Evolutionary conservation across 2,888 invertebrate genomes (phyloP), one percentile per base, ranked within the genome.

Genomic region (Heliothis peltigera): DNA sequence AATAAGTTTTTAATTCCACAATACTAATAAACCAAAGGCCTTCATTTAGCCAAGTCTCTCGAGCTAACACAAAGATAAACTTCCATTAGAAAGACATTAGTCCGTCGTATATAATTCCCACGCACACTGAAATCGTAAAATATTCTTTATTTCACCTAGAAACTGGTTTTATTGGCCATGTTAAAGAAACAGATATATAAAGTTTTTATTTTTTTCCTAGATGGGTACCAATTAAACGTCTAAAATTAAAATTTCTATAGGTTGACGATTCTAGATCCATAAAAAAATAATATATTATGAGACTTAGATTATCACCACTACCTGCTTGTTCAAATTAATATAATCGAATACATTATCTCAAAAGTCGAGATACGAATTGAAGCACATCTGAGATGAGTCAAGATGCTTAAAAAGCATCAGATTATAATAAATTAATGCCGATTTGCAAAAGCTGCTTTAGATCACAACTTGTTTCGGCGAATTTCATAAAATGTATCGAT

Each of bases 101-200:
- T 70, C 43, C 8, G 32, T 32, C 32, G 1, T 19, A n/a, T 43
- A 51, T 25, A 52, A 52, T 39, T 39, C n/a, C 1, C 28, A 48
- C 64, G 32, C 32, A 44, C 39, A 42, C 32, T 25, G n/a, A 35
- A 35, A 48, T 57, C 35, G 43, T 70, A 44, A 64, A 64, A 53
- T 48, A 15, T 25, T 3, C 51, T 1, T 25, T 5, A 15, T 19
- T 28, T 39, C 22, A 17, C 42, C 25, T 25, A 25, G 25, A 6
- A 48, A 43, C 18, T 39, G 42, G 19, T 48, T 43, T 48, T 28
- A 18, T 64, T 60, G 4, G 8, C 19, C 17, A n/a, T 8, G 17
- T 51, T 43, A 8, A 17, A 39, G 25, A 25, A 25, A 25, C 6
- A 25, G 6, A 4, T 25, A 4, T 25, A 25, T 6, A 4, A 25